A percentile compares a stretch with the other conserved stretches of the same genome.
These are phyloP conservation scores for Drosophila paulistorum DNA, from an alignment of 1,140 invertebrate species.

Conservation along the genomic window DNA sequence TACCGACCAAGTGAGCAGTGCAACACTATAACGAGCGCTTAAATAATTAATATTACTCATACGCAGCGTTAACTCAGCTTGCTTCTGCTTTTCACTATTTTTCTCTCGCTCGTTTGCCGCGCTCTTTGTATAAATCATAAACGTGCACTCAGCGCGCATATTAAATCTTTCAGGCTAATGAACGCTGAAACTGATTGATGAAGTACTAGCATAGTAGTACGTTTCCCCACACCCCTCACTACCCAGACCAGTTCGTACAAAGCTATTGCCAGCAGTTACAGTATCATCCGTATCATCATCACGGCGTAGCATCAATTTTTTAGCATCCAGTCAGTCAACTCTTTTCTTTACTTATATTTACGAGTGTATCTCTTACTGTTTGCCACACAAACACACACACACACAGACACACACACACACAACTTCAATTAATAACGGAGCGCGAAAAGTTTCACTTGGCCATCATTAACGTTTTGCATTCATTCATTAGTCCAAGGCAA, in stretches of 20 bases:
- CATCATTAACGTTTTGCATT: slow-evolving; percentile 77
- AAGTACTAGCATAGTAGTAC: slow-evolving; percentile 26
- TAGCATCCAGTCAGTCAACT: slow-evolving; percentile 7
- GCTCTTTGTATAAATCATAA: slow-evolving; percentile 64
- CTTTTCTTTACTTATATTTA: slow-evolving; percentile 20
- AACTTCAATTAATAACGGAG: slow-evolving; percentile 73
- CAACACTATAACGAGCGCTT: slow-evolving; percentile 72
- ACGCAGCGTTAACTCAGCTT: slow-evolving; percentile 46
- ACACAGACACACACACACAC: slow-evolving; percentile 1
- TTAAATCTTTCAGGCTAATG: slow-evolving; percentile 72
- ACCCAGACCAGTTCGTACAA: not conserved
- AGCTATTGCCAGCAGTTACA: not conserved
- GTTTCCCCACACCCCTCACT: not conserved
- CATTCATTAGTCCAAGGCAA: slow-evolving; percentile 67
- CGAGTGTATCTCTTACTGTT: slow-evolving; percentile 36
- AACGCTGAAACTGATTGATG: slow-evolving; percentile 64
- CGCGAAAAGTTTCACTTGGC: slow-evolving; percentile 62
- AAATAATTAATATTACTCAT: slow-evolving; percentile 80
- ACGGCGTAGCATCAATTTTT: not conserved
- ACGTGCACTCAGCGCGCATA: slow-evolving; percentile 69
- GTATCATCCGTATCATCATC: not conserved
- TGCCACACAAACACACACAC: not conserved
- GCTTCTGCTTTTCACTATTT: slow-evolving; percentile 15
- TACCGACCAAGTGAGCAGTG: slow-evolving; percentile 57
- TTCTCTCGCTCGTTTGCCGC: not conserved